phyloP scores from a whole-genome alignment of 2,113 vertebrate genomes.

The Campylomormyrus tamandua region DNA sequence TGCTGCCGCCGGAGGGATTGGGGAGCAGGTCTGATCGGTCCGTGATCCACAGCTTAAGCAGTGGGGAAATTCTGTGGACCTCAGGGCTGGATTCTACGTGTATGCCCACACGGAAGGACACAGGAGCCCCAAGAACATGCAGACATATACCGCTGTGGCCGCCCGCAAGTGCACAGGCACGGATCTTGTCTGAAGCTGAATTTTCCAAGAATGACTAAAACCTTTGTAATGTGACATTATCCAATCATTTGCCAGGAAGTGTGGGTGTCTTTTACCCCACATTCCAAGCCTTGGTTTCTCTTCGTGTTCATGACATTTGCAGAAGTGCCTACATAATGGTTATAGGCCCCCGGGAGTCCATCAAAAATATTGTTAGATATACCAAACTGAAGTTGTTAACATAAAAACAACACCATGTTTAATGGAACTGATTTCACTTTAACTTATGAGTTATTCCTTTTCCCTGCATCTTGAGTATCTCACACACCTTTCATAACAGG shows the following conservation, averaged over 20 bases:
- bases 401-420: background rate
- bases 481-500: background rate
- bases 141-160: background rate
- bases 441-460: background rate
- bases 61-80: background rate
- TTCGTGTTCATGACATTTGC: background rate
- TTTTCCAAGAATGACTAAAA: background rate
- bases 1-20: slow-evolving; percentile 46
- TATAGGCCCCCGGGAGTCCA: background rate
- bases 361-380: background rate
- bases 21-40: slow-evolving; percentile 44
- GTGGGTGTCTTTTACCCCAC: background rate
- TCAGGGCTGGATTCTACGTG: background rate
- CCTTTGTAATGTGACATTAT: background rate
- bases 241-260: background rate
- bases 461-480: background rate
- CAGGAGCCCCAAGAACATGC: too few relatives aligned
- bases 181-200: background rate
- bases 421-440: background rate
- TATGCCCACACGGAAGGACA: background rate
- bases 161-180: background rate
- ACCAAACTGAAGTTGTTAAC: background rate
- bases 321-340: background rate
- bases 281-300: background rate
- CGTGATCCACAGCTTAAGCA: slow-evolving; percentile 23